Percentiles rank a stretch among this genome's conserved stretches.
These are phyloP conservation scores for Atherix ibis DNA, from an alignment of 2,888 invertebrate species.

Conservation along the genomic window DNA sequence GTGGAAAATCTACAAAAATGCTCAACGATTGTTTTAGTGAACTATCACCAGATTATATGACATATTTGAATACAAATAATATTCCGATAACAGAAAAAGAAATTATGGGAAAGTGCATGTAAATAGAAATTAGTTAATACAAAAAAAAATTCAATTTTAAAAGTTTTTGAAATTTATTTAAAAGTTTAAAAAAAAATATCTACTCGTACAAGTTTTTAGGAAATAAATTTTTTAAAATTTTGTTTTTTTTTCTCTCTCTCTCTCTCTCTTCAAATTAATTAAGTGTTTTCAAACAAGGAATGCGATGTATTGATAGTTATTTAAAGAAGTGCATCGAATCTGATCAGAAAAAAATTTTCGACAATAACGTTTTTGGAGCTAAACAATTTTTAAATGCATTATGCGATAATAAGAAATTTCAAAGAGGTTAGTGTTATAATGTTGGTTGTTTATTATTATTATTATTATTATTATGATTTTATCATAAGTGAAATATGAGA, in stretches of 20 bases:
- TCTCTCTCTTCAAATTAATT: slow-evolving; percentile 10
- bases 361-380: slow-evolving; percentile 28
- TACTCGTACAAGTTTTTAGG: not conserved
- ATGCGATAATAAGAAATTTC: slow-evolving; percentile 26
- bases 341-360: slow-evolving; percentile 20
- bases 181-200: not conserved
- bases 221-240: slow-evolving; percentile 2
- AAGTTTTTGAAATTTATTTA: slow-evolving; percentile 1
- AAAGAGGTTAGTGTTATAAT: slow-evolving; percentile 20
- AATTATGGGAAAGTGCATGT: slow-evolving; percentile 28
- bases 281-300: slow-evolving; percentile 28
- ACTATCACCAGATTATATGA: slow-evolving; percentile 26
- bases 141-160: not conserved
- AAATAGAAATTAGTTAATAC: slow-evolving; percentile 15
- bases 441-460: slow-evolving; percentile 5
- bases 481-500: no score
- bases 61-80: slow-evolving; percentile 25
- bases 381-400: slow-evolving; percentile 25
- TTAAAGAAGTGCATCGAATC: slow-evolving; percentile 24
- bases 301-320: slow-evolving; percentile 29
- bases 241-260: not conserved
- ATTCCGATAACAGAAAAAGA: slow-evolving; percentile 25
- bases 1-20: slow-evolving; percentile 25
- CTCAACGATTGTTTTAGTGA: slow-evolving; percentile 28
- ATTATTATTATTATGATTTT: no score